Base-by-base conservation (phyloP, 92 coral and sea anemone species). In the Hydrozoanthus gracilis region DNA sequence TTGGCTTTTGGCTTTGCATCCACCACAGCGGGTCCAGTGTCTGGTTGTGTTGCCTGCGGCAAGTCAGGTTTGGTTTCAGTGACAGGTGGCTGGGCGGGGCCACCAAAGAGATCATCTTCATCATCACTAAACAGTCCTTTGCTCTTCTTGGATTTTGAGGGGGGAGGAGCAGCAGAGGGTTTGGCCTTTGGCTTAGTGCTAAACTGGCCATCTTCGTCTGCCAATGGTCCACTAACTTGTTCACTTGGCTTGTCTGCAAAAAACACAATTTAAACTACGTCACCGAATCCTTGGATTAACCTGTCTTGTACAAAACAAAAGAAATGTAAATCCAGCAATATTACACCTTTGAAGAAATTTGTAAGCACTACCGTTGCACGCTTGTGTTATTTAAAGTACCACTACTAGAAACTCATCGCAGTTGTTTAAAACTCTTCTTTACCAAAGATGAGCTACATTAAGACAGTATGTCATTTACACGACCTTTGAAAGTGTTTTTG, bases 121-220 rank as follows among this genome's bases (percentile, higher is more conserved):
- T 94, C 92, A 86, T 91, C 90, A 78, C 92, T 93, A 58, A 95
- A 96, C 71, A 96, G 88, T 55, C 89, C 95, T 11, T 89, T 88
- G 75, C 86, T 94, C 60, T 94, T 88, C 83, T 83, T 91, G 66
- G 92, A 79, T 64, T 94, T 92, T 47, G 92, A 69, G 7, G 96
- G 90, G 0, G 94, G 80, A 12, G 87, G 90, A 56, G 56, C 71
- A 4, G 82, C 75, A 15, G 91, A 71, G 5, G 91, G 79, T 71
- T 76, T 76, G 52, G 74, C 78, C 45, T 79, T 76, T 8, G 92
- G 93, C 58, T 89, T 89, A 45, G 89, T 69, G 60, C 86, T 87
- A 78, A 93, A 89, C 15, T 91, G 52, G 16, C 89, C 95, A 46
- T 91, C 92, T 44, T 89, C 94, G n/a, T 15, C 49, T 45, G n/a